Percentiles rank a stretch among this genome's conserved stretches.
Conservation (phyloP, 2,113 vertebrate species). For the Rafetus swinhoei region DNA sequence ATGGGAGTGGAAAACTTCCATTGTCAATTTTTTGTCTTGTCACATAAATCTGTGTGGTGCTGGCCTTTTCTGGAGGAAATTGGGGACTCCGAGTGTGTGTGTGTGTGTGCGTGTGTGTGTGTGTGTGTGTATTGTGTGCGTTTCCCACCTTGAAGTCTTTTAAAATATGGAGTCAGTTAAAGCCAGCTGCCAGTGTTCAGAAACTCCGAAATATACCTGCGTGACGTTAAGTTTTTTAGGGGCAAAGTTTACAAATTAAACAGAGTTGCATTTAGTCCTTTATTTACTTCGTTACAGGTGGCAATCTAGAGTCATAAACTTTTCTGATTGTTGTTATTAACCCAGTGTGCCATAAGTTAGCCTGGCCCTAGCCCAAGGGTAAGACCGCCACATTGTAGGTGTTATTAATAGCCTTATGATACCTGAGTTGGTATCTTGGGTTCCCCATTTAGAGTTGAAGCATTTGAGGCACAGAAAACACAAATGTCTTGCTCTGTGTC, state of each 20-base stretch:
- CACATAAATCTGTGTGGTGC: background rate
- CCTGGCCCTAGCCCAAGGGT: background rate
- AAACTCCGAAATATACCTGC: background rate
- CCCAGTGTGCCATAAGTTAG: background rate
- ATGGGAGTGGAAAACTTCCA: background rate
- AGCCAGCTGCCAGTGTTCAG: background rate
- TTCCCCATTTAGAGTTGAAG: background rate
- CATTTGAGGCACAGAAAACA: background rate
- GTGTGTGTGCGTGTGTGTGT: fast-evolving
- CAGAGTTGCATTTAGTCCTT: background rate
- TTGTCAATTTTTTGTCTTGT: background rate
- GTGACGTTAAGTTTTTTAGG: background rate
- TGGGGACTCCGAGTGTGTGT: background rate
- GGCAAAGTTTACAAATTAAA: background rate
- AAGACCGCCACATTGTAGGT: background rate
- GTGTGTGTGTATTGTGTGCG: background rate
- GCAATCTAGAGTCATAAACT: background rate
- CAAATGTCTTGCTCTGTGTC: background rate
- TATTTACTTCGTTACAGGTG: background rate
- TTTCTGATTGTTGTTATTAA: background rate
- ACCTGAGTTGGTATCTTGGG: background rate
- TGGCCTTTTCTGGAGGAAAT: background rate
- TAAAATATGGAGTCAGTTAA: background rate
- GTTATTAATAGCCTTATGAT: background rate
- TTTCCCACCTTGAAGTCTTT: background rate